Evolutionary conservation across 2,113 vertebrate genomes (phyloP).

Genomic region (Oncorhynchus gorbuscha): DNA sequence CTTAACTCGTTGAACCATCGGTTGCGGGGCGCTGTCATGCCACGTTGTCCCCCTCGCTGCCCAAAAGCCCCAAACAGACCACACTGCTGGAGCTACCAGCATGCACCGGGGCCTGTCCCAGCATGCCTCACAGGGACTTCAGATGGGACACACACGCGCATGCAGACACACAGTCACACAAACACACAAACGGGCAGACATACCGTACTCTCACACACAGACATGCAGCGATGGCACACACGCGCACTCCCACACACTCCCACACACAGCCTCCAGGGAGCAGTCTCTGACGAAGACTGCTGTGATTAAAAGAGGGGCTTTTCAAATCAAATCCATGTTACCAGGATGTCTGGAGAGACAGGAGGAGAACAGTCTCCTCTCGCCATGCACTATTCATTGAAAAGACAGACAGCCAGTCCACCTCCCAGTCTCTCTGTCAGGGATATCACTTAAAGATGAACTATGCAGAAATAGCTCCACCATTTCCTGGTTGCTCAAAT

Average conservation of each 20-base stretch:
- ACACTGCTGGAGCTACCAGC: slow-evolving; percentile 44
- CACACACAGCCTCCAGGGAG: neutral
- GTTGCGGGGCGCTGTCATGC: no score
- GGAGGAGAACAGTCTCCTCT: neutral
- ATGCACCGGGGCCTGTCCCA: slow-evolving; percentile 44
- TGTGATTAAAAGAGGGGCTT: slow-evolving; percentile 24
- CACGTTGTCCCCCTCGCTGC: slow-evolving; percentile 15
- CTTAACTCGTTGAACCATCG: neutral
- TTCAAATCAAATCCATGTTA: slow-evolving; percentile 5
- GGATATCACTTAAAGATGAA: neutral
- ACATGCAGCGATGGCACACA: neutral
- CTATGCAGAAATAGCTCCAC: no score
- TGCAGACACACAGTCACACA: no score
- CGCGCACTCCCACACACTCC: neutral
- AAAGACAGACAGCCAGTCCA: neutral
- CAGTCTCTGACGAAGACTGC: slow-evolving; percentile 22
- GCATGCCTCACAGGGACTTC: slow-evolving; percentile 35
- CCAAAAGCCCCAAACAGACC: slow-evolving; percentile 59
- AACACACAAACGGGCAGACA: no score
- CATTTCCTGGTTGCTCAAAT: no score
- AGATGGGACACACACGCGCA: neutral
- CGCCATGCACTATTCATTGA: neutral
- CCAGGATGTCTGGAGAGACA: neutral
- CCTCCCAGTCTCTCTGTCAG: neutral
- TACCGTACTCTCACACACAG: neutral